Conservation (phyloP, 2,797 vertebrate genomes). For the Myoxocephalus aenaeus region DNA sequence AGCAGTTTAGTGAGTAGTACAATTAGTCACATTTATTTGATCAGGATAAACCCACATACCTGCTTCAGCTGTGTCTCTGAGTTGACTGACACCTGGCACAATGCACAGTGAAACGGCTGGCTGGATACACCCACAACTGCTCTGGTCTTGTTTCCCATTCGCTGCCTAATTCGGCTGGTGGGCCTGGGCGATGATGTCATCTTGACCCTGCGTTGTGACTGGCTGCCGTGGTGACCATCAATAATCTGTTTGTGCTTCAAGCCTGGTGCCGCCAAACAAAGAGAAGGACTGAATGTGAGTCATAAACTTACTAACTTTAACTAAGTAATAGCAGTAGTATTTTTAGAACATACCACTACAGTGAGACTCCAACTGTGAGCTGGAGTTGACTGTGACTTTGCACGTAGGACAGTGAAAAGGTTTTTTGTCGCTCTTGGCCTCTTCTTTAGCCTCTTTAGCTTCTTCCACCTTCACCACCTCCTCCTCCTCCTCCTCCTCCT, state of each 20-base stretch:
- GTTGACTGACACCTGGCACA: conserved; percentile 98
- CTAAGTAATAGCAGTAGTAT: background rate
- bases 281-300: conserved; percentile 1
- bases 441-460: conserved; percentile 77
- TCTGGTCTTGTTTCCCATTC: conserved; percentile 86
- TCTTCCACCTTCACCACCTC: conserved; percentile 50
- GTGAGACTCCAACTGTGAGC: conserved; percentile 95
- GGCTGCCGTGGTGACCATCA: conserved; percentile 87
- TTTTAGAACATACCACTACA: conserved; percentile 74
- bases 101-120: conserved; percentile 92
- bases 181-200: conserved; percentile 82
- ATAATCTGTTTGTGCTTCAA: conserved; percentile 96
- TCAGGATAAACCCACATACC: conserved; percentile 75
- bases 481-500: conserved; percentile 46
- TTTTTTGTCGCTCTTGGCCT: conserved; percentile 82
- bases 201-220: conserved; percentile 87
- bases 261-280: conserved; percentile 79
- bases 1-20: conserved; percentile 10
- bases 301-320: background rate
- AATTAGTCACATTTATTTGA: background rate
- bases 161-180: conserved; percentile 85
- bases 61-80: conserved; percentile 98
- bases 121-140: conserved; percentile 78
- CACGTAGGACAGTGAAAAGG: conserved; percentile 93
- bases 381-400: conserved; percentile 97